Percentiles rank a stretch among this genome's conserved stretches.
Conservation (phyloP, 1,140 invertebrate genomes). For the Whitmania pigra region DNA sequence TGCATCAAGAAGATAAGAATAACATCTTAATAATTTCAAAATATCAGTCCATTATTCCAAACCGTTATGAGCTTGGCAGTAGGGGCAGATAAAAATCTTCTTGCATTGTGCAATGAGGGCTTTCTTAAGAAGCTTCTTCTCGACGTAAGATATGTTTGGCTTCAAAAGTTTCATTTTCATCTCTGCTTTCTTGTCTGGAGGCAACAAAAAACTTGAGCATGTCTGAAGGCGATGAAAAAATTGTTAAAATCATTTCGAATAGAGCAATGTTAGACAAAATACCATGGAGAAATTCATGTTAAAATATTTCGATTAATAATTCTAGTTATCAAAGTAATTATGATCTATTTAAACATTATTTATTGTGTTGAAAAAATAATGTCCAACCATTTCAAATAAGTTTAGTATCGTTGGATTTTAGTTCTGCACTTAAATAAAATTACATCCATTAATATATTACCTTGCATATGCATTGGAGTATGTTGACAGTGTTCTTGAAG, state of each 20-base stretch:
- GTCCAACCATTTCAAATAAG: too few species aligned
- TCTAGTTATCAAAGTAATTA: too few species aligned
- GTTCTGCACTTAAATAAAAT: too few species aligned
- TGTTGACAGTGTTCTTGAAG: constrained; percentile 75
- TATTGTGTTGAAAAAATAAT: too few species aligned
- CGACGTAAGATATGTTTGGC: constrained; percentile 44
- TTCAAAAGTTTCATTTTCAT: constrained; percentile 36
- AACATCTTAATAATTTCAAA: too few species aligned
- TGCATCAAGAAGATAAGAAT: too few species aligned
- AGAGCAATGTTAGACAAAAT: not conserved
- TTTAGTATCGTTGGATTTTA: too few species aligned
- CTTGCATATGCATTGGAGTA: constrained; percentile 94
- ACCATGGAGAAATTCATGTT: not conserved
- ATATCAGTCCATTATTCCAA: constrained; percentile 7
- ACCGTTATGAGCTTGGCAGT: constrained; percentile 46
- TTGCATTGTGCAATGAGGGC: constrained; percentile 43
- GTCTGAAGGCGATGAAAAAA: constrained; percentile 33
- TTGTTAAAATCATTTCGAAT: not conserved
- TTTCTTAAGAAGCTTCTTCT: constrained; percentile 45
- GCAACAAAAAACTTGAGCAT: constrained; percentile 43
- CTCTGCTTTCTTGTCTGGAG: constrained; percentile 29
- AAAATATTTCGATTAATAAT: too few species aligned
- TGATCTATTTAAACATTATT: too few species aligned
- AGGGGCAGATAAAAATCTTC: constrained; percentile 42
- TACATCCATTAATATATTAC: constrained; percentile 41